phyloP scores from a whole-genome alignment of 2,113 vertebrate genomes.

The Picathartes gymnocephalus region DNA sequence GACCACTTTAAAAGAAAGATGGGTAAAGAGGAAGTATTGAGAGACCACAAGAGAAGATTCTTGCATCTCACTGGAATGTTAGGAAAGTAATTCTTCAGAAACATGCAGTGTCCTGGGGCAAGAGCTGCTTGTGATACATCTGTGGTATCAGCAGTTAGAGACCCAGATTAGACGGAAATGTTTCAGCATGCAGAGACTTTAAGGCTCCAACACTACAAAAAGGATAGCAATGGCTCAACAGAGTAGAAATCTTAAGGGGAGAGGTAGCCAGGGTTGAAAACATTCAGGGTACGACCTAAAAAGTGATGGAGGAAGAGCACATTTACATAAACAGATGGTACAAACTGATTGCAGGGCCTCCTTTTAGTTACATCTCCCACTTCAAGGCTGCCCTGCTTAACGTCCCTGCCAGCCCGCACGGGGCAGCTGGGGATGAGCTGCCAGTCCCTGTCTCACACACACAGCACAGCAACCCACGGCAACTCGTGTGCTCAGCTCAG shows the following conservation, averaged over 20 bases:
- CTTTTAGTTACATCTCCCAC: not conserved
- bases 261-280: not conserved
- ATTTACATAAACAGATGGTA: not conserved
- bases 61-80: not conserved
- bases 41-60: not conserved
- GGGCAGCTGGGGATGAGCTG: not conserved
- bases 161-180: slow-evolving; percentile 46
- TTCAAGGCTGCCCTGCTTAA: not conserved
- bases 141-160: slow-evolving; percentile 60
- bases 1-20: not conserved
- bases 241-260: slow-evolving; percentile 25
- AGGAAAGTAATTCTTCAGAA: slow-evolving; percentile 58
- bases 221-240: not conserved
- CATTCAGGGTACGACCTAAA: not conserved
- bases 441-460: not conserved
- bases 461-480: rapidly evolving
- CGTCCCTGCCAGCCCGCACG: not conserved
- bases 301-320: not conserved
- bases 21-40: not conserved
- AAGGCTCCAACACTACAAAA: slow-evolving; percentile 19
- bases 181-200: slow-evolving; percentile 60
- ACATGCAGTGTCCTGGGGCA: slow-evolving; percentile 50
- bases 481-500: rapidly evolving
- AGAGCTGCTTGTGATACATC: slow-evolving; percentile 57
- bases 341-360: not conserved